phyloP scores from a whole-genome alignment of 2,113 vertebrate genomes.

The Columbina picui region DNA sequence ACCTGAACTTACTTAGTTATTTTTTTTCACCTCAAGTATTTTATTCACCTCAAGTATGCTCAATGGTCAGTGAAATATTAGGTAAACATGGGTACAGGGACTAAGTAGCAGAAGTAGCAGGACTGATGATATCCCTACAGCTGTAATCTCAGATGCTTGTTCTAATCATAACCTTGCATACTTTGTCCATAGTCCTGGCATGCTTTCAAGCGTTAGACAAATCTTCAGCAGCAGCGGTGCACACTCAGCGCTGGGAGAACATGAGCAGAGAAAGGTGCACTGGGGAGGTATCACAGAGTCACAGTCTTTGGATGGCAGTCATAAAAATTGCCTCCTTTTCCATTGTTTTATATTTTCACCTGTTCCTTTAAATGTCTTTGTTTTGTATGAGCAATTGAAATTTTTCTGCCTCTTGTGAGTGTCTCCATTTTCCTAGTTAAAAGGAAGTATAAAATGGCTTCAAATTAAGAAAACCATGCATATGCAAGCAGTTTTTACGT shows the following conservation, averaged over 20 bases:
- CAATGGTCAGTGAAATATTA: not conserved
- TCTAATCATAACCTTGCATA: not conserved
- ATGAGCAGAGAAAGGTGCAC: not conserved
- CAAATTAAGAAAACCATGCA: not conserved
- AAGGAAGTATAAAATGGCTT: not conserved
- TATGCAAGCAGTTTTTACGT: not conserved
- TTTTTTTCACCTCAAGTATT: not conserved
- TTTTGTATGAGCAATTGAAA: not conserved
- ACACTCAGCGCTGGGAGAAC: conserved; percentile 9
- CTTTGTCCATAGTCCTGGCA: not conserved
- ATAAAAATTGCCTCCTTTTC: not conserved
- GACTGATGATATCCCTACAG: not conserved
- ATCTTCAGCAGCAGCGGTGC: not conserved
- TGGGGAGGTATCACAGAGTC: not conserved
- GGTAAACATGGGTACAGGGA: not conserved
- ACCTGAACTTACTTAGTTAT: not conserved
- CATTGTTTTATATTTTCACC: not conserved
- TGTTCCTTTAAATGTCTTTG: not conserved
- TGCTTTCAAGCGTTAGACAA: conserved; percentile 16
- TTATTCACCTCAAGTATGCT: not conserved
- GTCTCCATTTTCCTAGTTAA: not conserved
- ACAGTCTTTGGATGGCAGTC: not conserved
- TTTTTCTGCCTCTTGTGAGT: not conserved
- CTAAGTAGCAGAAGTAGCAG: not conserved
- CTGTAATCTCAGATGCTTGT: not conserved